These are phyloP conservation scores for Amorpha juglandis DNA, from an alignment of 2,888 invertebrate genomes.

Conservation along the genomic window DNA sequence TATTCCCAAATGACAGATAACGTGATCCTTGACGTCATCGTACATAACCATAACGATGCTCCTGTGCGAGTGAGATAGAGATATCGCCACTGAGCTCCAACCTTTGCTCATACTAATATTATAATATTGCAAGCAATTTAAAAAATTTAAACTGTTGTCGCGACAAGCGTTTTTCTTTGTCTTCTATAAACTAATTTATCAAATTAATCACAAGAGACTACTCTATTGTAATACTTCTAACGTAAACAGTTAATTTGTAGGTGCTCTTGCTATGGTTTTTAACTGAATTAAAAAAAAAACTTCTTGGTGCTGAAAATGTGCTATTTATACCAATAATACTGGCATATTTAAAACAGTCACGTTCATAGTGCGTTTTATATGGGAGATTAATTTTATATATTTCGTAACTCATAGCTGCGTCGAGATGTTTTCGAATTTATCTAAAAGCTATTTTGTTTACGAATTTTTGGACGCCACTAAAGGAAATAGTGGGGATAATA, in stretches of 20 bases:
- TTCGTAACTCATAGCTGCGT: neutral
- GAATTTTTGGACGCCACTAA: neutral
- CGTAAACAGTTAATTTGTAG: neutral
- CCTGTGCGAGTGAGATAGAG: no score
- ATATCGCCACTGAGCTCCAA: no score
- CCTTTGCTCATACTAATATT: no score
- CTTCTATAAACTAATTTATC: no score
- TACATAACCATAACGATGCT: no score
- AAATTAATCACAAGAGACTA: no score
- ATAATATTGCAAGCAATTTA: no score
- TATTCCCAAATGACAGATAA: no score
- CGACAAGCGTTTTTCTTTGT: no score
- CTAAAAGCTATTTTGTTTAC: neutral
- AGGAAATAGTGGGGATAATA: neutral
- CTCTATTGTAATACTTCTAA: neutral
- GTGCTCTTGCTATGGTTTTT: neutral
- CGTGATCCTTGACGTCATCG: no score
- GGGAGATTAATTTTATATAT: neutral
- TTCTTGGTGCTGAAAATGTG: conserved; percentile 11
- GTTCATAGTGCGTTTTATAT: neutral
- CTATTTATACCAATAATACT: conserved; percentile 1
- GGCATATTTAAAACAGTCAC: conserved; percentile 16
- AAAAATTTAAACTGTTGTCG: no score
- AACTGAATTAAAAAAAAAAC: neutral
- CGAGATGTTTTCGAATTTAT: neutral